Evolutionary conservation across 2,113 vertebrate genomes (phyloP).

Genomic region (Hypomesus transpacificus): DNA sequence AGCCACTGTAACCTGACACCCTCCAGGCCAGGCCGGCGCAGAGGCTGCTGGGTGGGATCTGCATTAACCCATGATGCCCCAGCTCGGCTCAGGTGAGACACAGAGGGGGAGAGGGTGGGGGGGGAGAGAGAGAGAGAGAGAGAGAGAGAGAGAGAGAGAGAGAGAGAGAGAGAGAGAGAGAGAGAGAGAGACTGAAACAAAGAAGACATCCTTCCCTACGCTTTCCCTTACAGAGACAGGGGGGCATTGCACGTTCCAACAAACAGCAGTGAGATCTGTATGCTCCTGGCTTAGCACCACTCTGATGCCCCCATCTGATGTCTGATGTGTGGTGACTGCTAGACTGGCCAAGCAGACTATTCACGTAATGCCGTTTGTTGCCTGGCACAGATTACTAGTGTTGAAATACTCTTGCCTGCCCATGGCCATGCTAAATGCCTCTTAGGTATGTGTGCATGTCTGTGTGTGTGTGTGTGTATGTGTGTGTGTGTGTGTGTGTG

Average conservation of each 20-base stretch:
- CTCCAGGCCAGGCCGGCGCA: neutral
- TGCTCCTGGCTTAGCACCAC: too few relatives aligned
- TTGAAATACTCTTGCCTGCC: too few relatives aligned
- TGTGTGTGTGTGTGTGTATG: neutral
- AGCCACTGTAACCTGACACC: constrained; percentile 49
- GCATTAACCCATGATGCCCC: constrained; percentile 25
- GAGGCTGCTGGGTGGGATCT: constrained; percentile 32
- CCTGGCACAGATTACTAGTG: neutral
- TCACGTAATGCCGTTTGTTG: neutral
- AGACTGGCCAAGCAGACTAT: neutral
- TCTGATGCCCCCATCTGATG: too few relatives aligned
- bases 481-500: neutral
- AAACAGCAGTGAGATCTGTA: too few relatives aligned
- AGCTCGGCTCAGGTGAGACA: neutral
- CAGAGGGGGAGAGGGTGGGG: neutral
- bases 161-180: neutral
- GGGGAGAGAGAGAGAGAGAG: neutral
- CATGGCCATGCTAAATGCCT: too few relatives aligned
- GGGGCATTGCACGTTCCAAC: too few relatives aligned
- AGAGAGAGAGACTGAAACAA: too few relatives aligned
- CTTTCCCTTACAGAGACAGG: too few relatives aligned
- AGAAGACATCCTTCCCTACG: too few relatives aligned
- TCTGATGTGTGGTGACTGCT: too few relatives aligned
- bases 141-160: neutral
- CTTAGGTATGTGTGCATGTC: neutral